Conservation (phyloP, 2,113 vertebrate genomes). For the Neodontobutis hainanensis region DNA sequence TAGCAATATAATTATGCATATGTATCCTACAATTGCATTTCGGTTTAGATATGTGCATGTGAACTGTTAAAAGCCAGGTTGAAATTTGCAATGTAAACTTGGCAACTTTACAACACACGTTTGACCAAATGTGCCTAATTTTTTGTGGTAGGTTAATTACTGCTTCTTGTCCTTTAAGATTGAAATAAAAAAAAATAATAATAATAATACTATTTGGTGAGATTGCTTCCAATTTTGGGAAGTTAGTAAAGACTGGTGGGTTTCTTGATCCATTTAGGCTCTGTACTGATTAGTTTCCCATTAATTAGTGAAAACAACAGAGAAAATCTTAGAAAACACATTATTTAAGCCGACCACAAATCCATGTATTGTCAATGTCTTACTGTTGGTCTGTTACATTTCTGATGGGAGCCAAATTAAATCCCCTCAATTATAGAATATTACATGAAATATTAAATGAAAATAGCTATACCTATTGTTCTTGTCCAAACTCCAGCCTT, state of each 20-base stretch:
- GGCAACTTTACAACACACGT: background rate
- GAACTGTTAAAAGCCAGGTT: too few relatives aligned
- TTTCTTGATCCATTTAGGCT: too few relatives aligned
- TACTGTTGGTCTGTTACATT: background rate
- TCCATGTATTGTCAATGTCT: background rate
- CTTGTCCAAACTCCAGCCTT: background rate
- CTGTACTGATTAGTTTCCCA: background rate
- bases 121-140: too few relatives aligned
- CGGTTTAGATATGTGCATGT: too few relatives aligned
- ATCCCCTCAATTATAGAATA: too few relatives aligned
- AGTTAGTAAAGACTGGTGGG: too few relatives aligned
- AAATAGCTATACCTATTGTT: background rate
- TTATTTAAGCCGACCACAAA: background rate
- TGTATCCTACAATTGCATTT: too few relatives aligned
- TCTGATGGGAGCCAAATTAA: background rate
- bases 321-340: background rate
- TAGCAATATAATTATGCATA: background rate
- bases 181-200: background rate
- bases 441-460: too few relatives aligned
- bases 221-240: too few relatives aligned
- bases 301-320: background rate
- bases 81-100: background rate
- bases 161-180: background rate
- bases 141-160: too few relatives aligned
- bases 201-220: too few relatives aligned